Base-by-base conservation (phyloP, 35 echinoderm and acorn worm genomes). In the Ophioderma brevispina region DNA sequence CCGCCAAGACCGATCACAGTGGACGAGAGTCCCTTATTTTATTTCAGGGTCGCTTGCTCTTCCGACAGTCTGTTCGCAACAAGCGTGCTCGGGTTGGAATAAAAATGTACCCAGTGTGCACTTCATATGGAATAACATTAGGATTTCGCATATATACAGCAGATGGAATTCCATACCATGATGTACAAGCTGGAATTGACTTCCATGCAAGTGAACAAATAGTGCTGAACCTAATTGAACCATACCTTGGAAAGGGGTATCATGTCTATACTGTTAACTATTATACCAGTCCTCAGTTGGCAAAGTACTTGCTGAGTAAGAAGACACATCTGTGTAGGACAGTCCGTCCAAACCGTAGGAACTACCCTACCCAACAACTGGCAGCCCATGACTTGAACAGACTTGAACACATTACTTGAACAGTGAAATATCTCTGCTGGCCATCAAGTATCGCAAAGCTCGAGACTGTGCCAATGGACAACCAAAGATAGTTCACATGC, bases 231-330 rank as follows among this genome's bases (percentile, higher is more conserved):
- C n/a, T n/a, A n/a, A n/a, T n/a, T n/a, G n/a, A n/a, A n/a, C n/a
- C n/a, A n/a, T n/a, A n/a, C n/a, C n/a, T n/a, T n/a, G n/a, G n/a
- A n/a, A n/a, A n/a, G n/a, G n/a, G n/a, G n/a, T n/a, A n/a, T n/a
- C n/a, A n/a, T n/a, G n/a, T n/a, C n/a, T n/a, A n/a, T n/a, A n/a
- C n/a, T n/a, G n/a, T n/a, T n/a, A 84, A 84, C 36, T 42, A 52
- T 84, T 84, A 84, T 32, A 84, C 82, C 5, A 84, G 82, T 84
- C 82, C 82, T 5, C 38, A 84, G 15, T 55, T 84, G 17, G 82
- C 82, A 28, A 37, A 25, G 13, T 84, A 84, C 32, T 42, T 84
- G 6, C 25, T 4, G 55, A 43, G 23, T 52, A 42, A 37, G 25
- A 55, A 37, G 43, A n/a, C n/a, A n/a, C n/a, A n/a, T n/a, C n/a